Conservation (phyloP, 2,797 vertebrate species). For the Myoxocephalus aenaeus region DNA sequence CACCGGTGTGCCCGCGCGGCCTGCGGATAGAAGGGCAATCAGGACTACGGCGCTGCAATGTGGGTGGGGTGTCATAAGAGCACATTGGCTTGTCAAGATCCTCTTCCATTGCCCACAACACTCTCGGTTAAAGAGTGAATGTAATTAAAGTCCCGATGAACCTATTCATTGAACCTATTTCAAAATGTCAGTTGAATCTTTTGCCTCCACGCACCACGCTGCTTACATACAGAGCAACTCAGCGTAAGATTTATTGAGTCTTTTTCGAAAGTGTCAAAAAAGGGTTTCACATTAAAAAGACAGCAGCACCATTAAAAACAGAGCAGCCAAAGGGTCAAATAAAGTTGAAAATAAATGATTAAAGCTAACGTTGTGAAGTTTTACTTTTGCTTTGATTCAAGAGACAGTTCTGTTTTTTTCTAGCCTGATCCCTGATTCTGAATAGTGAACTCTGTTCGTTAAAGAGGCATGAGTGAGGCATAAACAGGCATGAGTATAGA, state of each 20-base stretch:
- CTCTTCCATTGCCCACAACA: conserved; percentile 73
- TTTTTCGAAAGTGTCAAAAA: conserved; percentile 33
- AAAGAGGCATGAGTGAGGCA: neutral
- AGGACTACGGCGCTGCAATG: conserved; percentile 62
- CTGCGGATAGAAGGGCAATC: conserved; percentile 74
- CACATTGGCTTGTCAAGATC: conserved; percentile 76
- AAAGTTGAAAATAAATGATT: conserved; percentile 35
- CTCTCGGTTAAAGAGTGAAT: conserved; percentile 75
- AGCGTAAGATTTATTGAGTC: conserved; percentile 22
- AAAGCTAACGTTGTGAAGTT: conserved; percentile 19
- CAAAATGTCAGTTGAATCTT: conserved; percentile 77
- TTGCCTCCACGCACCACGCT: conserved; percentile 37
- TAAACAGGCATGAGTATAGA: neutral
- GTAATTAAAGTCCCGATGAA: conserved; percentile 83
- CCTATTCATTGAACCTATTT: conserved; percentile 81
- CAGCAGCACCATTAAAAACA: conserved; percentile 7
- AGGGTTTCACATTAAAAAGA: conserved; percentile 28
- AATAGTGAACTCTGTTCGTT: conserved; percentile 15
- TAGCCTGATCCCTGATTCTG: neutral
- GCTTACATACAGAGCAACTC: conserved; percentile 55
- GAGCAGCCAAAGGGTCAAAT: neutral
- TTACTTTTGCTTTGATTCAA: conserved; percentile 8
- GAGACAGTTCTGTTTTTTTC: conserved; percentile 22
- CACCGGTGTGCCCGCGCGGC: conserved; percentile 64
- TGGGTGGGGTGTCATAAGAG: conserved; percentile 75